Evolutionary conservation across 2,113 vertebrate species (phyloP).

Genomic region (Melanerpes aurifrons): DNA sequence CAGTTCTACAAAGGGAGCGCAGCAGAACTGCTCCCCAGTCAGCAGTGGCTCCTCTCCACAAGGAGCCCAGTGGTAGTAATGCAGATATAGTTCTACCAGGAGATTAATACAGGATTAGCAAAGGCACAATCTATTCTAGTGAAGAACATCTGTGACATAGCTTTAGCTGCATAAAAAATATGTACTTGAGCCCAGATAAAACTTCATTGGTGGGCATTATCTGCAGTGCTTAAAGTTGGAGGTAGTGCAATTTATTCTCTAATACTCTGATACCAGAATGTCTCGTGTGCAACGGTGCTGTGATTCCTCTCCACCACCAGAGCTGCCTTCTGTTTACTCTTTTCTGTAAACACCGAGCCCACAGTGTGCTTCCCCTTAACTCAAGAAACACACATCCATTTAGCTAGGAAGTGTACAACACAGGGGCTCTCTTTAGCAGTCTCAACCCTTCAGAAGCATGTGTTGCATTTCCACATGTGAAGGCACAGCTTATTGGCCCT

Average conservation of each 20-base stretch:
- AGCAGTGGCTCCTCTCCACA: background rate
- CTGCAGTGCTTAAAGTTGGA: background rate
- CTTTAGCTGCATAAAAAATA: slow-evolving; percentile 51
- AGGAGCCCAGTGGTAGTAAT: background rate
- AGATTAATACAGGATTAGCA: slow-evolving; percentile 48
- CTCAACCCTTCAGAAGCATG: background rate
- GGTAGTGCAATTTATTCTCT: background rate
- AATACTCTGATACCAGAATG: background rate
- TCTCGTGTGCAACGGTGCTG: background rate
- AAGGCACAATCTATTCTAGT: slow-evolving; percentile 27
- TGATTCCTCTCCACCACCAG: background rate
- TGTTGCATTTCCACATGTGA: fast-evolving
- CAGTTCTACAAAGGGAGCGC: background rate
- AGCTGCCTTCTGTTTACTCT: background rate
- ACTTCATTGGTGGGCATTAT: background rate
- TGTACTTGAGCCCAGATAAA: slow-evolving; percentile 34
- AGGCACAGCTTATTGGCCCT: background rate
- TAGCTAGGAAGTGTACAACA: background rate
- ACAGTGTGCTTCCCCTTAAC: background rate
- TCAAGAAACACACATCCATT: background rate
- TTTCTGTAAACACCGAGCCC: background rate
- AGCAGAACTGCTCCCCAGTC: fast-evolving
- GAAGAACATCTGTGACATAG: slow-evolving; percentile 25
- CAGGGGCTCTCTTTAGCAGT: background rate
- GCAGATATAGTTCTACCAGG: background rate